Percentiles rank a stretch among this genome's conserved stretches.
Conservation (phyloP, 2,113 vertebrate species). For the Lamprotornis superbus region DNA sequence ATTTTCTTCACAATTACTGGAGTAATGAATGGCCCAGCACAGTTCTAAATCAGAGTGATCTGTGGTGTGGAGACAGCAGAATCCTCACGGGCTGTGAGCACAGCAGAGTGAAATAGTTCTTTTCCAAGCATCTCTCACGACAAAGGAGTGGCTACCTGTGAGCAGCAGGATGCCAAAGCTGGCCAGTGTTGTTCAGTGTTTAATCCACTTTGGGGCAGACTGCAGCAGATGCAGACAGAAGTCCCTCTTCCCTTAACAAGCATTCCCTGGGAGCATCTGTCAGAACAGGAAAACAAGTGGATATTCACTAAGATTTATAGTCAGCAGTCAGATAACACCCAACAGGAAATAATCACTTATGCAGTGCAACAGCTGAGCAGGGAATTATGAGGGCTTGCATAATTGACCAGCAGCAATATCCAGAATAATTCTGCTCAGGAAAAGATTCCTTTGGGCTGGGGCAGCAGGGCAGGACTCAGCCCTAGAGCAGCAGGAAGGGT, state of each 20-base stretch:
- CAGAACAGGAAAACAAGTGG: background rate
- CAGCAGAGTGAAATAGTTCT: background rate
- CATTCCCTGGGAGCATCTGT: conserved; percentile 4
- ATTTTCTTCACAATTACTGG: background rate
- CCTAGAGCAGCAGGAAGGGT: background rate
- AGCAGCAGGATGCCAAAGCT: background rate
- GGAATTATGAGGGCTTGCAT: background rate
- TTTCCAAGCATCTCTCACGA: background rate
- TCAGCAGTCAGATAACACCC: background rate
- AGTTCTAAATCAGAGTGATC: background rate
- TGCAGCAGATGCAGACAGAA: background rate
- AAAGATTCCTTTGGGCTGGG: background rate
- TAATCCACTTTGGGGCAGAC: background rate
- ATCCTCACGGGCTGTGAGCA: background rate
- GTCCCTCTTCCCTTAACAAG: background rate
- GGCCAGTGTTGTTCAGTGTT: background rate
- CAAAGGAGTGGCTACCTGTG: background rate
- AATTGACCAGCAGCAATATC: conserved; percentile 14
- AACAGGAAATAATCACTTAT: conserved; percentile 32
- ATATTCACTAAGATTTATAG: background rate
- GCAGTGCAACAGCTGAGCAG: background rate
- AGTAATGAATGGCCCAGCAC: background rate
- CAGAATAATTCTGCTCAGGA: background rate
- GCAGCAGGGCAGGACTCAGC: background rate
- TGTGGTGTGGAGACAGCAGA: background rate